Conservation (phyloP, 2,113 vertebrate genomes). For the Carettochelys insculpta region DNA sequence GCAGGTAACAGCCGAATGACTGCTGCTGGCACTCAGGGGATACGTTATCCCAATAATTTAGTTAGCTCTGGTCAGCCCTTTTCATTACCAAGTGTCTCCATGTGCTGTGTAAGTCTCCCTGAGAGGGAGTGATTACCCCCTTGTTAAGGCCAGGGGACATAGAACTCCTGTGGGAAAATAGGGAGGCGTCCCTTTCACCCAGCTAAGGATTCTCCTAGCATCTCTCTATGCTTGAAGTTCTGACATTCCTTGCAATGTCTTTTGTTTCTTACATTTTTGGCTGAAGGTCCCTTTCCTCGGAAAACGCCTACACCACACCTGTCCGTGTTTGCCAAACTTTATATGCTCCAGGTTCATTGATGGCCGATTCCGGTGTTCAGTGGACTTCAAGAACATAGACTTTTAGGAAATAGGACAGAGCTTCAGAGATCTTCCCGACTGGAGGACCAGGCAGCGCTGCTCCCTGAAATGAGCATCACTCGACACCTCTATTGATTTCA, state of each 20-base stretch:
- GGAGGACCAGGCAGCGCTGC: neutral
- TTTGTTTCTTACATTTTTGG: neutral
- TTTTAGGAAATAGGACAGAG: constrained; percentile 66
- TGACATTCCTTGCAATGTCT: neutral
- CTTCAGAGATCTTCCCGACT: neutral
- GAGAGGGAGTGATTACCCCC: neutral
- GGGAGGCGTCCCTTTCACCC: neutral
- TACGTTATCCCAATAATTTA: neutral
- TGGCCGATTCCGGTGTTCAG: constrained; percentile 84
- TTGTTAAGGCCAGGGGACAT: neutral
- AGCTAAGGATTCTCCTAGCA: neutral
- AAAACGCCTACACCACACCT: constrained; percentile 87
- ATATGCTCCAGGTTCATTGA: constrained; percentile 78
- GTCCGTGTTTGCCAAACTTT: constrained; percentile 86
- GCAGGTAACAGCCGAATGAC: neutral
- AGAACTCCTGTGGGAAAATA: neutral
- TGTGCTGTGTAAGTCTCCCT: neutral
- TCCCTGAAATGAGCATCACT: neutral
- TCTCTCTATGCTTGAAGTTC: accelerated
- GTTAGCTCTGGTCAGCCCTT: neutral
- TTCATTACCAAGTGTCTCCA: neutral
- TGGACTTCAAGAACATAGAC: constrained; percentile 85
- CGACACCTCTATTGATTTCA: neutral
- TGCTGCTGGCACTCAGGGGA: neutral
- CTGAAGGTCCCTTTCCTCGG: constrained; percentile 85